Conservation (phyloP, 2,113 vertebrate species). For the Ceyx melanurus region DNA sequence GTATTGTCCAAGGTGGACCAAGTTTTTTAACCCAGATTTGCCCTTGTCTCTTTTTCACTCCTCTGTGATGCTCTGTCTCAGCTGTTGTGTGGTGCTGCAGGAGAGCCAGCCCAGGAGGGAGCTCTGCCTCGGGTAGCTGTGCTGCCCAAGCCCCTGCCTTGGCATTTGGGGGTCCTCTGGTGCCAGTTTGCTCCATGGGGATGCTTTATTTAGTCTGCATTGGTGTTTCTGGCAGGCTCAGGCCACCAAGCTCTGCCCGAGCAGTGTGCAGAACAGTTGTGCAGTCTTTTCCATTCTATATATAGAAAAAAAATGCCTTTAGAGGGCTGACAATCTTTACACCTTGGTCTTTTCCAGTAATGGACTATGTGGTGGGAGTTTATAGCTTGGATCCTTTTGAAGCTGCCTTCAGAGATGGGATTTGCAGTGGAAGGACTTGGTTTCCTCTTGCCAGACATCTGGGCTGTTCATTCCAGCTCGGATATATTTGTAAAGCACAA, state of each 20-base stretch:
- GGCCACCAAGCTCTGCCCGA: background rate
- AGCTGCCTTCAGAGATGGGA: background rate
- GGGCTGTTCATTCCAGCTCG: background rate
- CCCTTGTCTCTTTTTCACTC: fast-evolving
- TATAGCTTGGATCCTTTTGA: background rate
- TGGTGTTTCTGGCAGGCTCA: background rate
- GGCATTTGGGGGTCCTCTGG: background rate
- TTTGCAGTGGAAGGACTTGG: background rate
- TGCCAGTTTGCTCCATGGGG: background rate
- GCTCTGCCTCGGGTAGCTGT: background rate
- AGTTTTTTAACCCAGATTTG: background rate
- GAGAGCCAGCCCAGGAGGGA: background rate
- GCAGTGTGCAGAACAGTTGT: background rate
- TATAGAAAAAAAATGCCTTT: background rate
- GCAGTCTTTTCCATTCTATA: background rate
- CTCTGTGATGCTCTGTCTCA: background rate
- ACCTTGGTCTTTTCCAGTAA: background rate
- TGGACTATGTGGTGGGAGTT: background rate
- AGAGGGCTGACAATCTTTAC: background rate
- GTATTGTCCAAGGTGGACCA: background rate
- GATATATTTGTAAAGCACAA: background rate
- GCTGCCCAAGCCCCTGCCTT: background rate
- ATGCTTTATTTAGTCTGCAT: background rate
- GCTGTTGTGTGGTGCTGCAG: background rate
- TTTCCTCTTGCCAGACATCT: background rate